Base-by-base conservation (phyloP, 2,113 vertebrate genomes). In the Balaeniceps rex region DNA sequence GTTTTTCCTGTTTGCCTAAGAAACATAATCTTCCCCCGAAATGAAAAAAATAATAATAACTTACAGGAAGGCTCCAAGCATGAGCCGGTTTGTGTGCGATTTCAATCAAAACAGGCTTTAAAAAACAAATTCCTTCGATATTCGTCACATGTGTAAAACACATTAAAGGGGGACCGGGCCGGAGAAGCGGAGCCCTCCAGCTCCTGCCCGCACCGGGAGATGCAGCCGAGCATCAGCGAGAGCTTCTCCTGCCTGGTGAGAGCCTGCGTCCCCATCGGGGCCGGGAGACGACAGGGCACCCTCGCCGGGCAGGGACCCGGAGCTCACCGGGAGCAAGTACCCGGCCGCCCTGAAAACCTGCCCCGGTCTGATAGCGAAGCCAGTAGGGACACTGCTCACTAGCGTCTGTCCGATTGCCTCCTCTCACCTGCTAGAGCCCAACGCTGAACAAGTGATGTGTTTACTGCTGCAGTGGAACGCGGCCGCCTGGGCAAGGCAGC, bases 1-100 rank as follows among this genome's bases (percentile, higher is more conserved):
- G 94, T 96, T 96, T 95, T 96, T 97, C 96, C 96, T 97, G 97
- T 95, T 97, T 97, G 91, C 72, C 93, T 95, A 96, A 97, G 95
- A 94, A 97, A 96, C 85, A 83, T 91, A 97, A 96, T 96, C 94
- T 95, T 93, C 57, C 83, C 78, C 49, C 18, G 2, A 95, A 97
- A 97, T 95, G 93, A 96, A 96, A 93, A 96, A 64, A 96, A 97
- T 90, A 95, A 96, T 93, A 88, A 97, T 93, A 92, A 97, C 92
- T 94, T 38, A 75, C 92, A 97, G 94, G 95, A 96, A 96, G 94
- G 91, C 95, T 93, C 71, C 88, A 15, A 95, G 93, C 96, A 10
- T 79, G 91, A 91, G 93, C 71, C 2, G 9, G 36, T 94, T 90
- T 95, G 46, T 94, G 93, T 72, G 93, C 2, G 18, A 96, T 95